Percentiles rank a stretch among this genome's conserved stretches.
Conservation (phyloP, 2,888 invertebrate species). For the Cloeon dipterum region DNA sequence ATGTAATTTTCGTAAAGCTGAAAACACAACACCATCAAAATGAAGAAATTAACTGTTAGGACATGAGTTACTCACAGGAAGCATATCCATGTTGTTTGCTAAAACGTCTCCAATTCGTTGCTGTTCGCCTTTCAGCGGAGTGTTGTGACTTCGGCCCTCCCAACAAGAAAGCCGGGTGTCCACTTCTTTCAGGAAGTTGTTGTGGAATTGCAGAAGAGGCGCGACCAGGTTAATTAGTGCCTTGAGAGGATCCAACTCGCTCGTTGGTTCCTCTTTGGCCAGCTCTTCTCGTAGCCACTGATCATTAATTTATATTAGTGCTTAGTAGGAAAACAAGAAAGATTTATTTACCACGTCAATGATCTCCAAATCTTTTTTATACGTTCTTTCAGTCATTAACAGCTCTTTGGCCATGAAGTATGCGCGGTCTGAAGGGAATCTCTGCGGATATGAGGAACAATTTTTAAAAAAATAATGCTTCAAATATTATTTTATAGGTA, state of each 20-base stretch:
- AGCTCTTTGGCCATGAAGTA: constrained; percentile 82
- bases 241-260: constrained; percentile 32
- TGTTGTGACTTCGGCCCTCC: constrained; percentile 34
- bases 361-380: constrained; percentile 82
- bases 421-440: constrained; percentile 40
- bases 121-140: constrained; percentile 20
- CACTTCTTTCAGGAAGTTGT: constrained; percentile 51
- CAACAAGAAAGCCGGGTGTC: constrained; percentile 51
- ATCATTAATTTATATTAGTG: constrained; percentile 6
- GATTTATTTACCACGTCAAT: constrained; percentile 42
- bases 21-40: too few species aligned
- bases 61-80: constrained; percentile 13
- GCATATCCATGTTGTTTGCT: constrained; percentile 34
- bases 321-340: constrained; percentile 1
- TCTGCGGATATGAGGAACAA: constrained; percentile 18
- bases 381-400: constrained; percentile 87
- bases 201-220: constrained; percentile 63
- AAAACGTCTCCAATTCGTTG: constrained; percentile 56
- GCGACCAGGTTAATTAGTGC: constrained; percentile 33
- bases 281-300: constrained; percentile 56
- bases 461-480: not conserved
- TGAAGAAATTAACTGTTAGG: too few species aligned
- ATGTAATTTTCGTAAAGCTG: constrained; percentile 47
- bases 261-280: constrained; percentile 29
- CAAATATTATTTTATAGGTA: too few species aligned